Percentiles rank a stretch among this genome's conserved stretches.
Conservation (phyloP, 2,113 vertebrate species). For the Platichthys stellatus region DNA sequence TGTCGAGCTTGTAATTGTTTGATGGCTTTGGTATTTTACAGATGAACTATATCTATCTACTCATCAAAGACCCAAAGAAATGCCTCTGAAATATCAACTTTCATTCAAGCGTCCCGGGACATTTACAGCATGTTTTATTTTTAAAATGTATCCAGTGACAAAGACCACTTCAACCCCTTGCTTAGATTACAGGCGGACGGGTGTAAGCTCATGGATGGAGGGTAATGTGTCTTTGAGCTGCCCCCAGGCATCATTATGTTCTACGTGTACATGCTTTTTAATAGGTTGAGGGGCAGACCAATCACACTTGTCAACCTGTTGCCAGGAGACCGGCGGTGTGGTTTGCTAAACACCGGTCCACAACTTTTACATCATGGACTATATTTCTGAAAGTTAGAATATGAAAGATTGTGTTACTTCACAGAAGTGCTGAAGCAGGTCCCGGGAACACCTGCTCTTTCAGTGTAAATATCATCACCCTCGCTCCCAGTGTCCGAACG, state of each 20-base stretch:
- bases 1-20: slow-evolving; percentile 60
- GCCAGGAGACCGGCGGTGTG: slow-evolving; percentile 78
- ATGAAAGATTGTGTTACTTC: slow-evolving; percentile 90
- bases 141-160: slow-evolving; percentile 89
- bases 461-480: slow-evolving; percentile 78
- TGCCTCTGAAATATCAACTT: slow-evolving; percentile 79
- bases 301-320: slow-evolving; percentile 82
- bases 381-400: slow-evolving; percentile 95
- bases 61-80: slow-evolving; percentile 73
- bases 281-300: slow-evolving; percentile 85
- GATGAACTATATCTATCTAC: slow-evolving; percentile 61
- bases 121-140: slow-evolving; percentile 89
- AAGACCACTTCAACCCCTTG: slow-evolving; percentile 86
- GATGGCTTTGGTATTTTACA: slow-evolving; percentile 51
- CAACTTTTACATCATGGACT: slow-evolving; percentile 95
- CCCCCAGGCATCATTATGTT: slow-evolving; percentile 87
- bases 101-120: slow-evolving; percentile 80
- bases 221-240: slow-evolving; percentile 79
- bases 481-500: slow-evolving; percentile 24
- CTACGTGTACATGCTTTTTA: slow-evolving; percentile 76
- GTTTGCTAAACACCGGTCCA: slow-evolving; percentile 88
- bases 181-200: slow-evolving; percentile 87
- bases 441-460: slow-evolving; percentile 78
- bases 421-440: slow-evolving; percentile 87
- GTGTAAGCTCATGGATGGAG: slow-evolving; percentile 79